Conservation (phyloP, 2,888 invertebrate species). For the Nephrotoma appendiculata region DNA sequence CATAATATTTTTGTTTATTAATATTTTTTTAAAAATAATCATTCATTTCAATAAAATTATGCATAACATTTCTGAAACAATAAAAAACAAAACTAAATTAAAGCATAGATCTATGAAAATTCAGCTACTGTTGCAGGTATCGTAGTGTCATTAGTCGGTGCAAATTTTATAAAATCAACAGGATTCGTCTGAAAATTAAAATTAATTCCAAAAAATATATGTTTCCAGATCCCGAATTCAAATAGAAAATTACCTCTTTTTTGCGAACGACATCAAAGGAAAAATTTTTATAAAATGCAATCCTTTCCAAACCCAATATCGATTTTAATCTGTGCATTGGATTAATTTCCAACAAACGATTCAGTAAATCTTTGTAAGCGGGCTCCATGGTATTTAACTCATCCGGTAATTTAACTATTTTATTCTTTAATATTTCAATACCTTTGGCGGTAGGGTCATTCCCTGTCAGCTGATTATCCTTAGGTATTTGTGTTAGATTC, state of each 20-base stretch:
- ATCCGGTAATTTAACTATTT: slow-evolving; percentile 16
- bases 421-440: not conserved
- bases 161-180: not conserved
- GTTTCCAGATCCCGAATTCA: not conserved
- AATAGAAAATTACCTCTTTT: not conserved
- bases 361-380: slow-evolving; percentile 22
- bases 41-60: not conserved
- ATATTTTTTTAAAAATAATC: not conserved
- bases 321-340: slow-evolving; percentile 23
- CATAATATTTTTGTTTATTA: not conserved
- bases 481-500: not conserved
- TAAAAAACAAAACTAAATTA: not conserved
- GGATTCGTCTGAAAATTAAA: not conserved
- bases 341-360: slow-evolving; percentile 20
- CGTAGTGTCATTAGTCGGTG: not conserved
- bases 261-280: not conserved
- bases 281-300: slow-evolving; percentile 23
- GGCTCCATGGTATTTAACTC: slow-evolving; percentile 16
- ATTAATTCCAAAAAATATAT: not conserved
- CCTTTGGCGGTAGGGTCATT: not conserved
- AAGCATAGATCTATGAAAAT: not conserved
- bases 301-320: slow-evolving; percentile 22
- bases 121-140: not conserved
- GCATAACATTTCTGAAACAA: not conserved
- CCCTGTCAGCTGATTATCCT: not conserved